These are phyloP conservation scores for Brachionus calyciflorus DNA, from an alignment of 1,140 invertebrate species.

Conservation along the genomic window DNA sequence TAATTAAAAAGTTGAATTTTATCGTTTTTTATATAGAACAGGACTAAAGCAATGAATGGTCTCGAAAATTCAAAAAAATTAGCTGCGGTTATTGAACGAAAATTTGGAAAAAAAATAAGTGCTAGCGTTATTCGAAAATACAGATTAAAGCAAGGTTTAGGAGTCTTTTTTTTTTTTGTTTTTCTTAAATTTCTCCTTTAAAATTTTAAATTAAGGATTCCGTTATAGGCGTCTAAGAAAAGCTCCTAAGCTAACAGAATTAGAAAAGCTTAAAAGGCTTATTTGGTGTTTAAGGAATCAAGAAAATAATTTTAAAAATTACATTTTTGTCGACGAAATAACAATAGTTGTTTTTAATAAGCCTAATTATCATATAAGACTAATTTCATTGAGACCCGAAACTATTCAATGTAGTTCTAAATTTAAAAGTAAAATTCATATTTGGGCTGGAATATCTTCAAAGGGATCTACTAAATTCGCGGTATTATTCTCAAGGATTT, in stretches of 20 bases:
- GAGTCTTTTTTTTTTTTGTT: neutral
- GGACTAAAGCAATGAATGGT: neutral
- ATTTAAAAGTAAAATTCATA: slow-evolving; percentile 14
- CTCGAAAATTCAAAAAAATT: neutral
- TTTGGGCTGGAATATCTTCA: neutral
- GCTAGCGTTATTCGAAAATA: neutral
- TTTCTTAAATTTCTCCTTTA: neutral
- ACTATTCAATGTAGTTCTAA: neutral
- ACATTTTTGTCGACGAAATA: slow-evolving; percentile 1
- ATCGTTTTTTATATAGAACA: neutral
- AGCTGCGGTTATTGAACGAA: neutral
- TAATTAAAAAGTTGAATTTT: neutral
- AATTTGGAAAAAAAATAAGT: neutral
- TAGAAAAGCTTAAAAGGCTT: neutral
- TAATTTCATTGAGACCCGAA: neutral
- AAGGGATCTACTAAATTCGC: neutral
- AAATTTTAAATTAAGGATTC: neutral
- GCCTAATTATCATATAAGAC: neutral
- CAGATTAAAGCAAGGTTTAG: neutral
- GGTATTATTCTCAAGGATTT: neutral
- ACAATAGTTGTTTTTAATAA: neutral
- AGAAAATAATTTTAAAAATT: neutral
- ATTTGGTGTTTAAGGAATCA: neutral
- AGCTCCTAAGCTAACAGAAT: neutral
- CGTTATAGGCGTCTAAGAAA: neutral